Evolutionary conservation across 2,797 vertebrate genomes (phyloP).

Genomic region (Mallotus villosus): DNA sequence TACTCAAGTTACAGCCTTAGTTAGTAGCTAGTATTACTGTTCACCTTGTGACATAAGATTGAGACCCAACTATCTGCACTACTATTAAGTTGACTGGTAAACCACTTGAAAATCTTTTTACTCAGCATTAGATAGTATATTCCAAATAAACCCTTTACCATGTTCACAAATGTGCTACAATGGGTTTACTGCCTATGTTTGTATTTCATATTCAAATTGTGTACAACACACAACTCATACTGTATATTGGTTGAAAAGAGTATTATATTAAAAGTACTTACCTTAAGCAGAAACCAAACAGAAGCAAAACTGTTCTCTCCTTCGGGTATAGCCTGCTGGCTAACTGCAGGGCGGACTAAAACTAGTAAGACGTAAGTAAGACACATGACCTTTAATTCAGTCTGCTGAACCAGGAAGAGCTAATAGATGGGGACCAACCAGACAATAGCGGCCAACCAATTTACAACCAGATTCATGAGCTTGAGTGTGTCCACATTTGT

Average conservation of each 20-base stretch:
- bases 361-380: constrained; percentile 24
- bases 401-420: constrained; percentile 56
- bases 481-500: neutral
- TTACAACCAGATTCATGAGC: neutral
- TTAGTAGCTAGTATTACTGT: neutral
- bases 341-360: constrained; percentile 27
- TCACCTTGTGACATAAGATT: neutral
- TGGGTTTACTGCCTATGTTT: neutral
- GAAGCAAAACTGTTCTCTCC: constrained; percentile 5
- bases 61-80: neutral
- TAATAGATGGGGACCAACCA: neutral
- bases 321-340: constrained; percentile 10
- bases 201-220: neutral
- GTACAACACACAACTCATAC: neutral
- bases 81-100: neutral
- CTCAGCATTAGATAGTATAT: neutral
- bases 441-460: constrained; percentile 13
- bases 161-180: neutral
- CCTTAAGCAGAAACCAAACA: constrained; percentile 33
- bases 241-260: neutral
- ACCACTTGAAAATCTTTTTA: neutral
- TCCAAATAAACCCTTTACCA: neutral
- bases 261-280: constrained; percentile 31
- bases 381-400: constrained; percentile 50
- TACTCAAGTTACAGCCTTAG: neutral